Evolutionary conservation across 2,113 vertebrate genomes (phyloP).

Genomic region (Python bivittatus): DNA sequence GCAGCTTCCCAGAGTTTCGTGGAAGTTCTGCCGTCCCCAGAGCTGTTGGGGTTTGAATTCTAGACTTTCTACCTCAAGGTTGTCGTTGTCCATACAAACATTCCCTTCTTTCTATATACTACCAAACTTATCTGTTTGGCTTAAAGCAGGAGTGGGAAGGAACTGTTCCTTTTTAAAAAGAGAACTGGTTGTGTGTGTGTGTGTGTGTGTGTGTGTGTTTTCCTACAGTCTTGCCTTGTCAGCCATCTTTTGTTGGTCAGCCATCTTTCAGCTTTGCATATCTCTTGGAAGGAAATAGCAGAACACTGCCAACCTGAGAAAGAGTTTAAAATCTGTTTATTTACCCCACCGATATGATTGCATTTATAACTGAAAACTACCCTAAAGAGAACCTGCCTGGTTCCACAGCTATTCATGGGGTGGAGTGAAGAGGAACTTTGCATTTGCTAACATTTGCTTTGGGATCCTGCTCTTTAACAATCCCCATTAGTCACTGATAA

Average conservation of each 20-base stretch:
- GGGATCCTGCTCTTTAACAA: neutral
- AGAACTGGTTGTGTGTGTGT: neutral
- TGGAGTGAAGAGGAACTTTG: neutral
- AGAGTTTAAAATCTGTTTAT: too few species aligned
- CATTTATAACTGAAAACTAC: too few species aligned
- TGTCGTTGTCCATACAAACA: neutral
- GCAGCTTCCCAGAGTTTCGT: neutral
- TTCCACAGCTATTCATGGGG: neutral
- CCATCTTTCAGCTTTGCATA: too few species aligned
- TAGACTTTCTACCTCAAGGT: fast-evolving
- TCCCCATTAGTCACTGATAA: neutral
- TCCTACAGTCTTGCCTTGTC: too few species aligned
- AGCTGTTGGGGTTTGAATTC: neutral
- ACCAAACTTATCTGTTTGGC: neutral
- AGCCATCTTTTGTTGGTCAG: too few species aligned
- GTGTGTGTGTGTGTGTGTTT: too few species aligned
- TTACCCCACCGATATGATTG: too few species aligned
- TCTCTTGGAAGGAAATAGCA: too few species aligned
- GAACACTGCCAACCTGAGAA: too few species aligned
- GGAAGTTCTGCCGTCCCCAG: neutral
- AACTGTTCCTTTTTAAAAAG: neutral
- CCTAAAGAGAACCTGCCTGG: neutral
- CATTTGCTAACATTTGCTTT: neutral
- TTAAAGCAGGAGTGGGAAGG: neutral
- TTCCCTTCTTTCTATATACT: neutral